These are phyloP conservation scores for Harpagoxenus sublaevis DNA, from an alignment of 2,888 invertebrate species.

Conservation along the genomic window DNA sequence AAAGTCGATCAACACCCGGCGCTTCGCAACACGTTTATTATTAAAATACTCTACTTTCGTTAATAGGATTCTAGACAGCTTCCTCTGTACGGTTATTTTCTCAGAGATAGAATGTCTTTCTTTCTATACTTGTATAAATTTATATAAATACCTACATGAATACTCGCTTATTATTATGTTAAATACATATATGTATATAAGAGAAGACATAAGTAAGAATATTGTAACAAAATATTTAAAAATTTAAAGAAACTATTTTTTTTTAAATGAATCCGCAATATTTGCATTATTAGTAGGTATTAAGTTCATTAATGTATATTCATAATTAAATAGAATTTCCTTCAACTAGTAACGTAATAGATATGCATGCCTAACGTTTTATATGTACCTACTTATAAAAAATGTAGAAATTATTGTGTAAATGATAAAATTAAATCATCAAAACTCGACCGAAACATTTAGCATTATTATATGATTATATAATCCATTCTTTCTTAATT, in stretches of 20 bases:
- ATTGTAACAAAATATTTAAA: neutral
- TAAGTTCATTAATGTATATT: neutral
- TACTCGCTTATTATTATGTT: conserved; percentile 18
- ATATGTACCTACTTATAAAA: no score
- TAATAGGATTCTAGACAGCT: neutral
- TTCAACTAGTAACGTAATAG: neutral
- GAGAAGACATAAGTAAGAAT: neutral
- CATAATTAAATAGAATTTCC: neutral
- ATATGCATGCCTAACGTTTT: neutral
- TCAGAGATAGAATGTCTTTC: neutral
- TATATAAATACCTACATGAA: conserved; percentile 8
- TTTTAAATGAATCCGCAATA: neutral
- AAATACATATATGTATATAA: neutral
- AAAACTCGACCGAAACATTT: neutral
- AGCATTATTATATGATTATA: neutral
- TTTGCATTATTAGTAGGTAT: neutral
- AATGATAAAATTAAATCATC: neutral
- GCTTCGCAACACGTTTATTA: neutral
- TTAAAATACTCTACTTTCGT: conserved; percentile 4
- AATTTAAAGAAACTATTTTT: neutral
- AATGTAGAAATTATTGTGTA: neutral
- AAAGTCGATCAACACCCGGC: neutral
- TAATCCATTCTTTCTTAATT: neutral
- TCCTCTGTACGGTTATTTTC: neutral
- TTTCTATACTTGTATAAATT: neutral